A percentile compares a stretch with the other conserved stretches of the same genome.
Evolutionary conservation across 2,888 invertebrate species (phyloP).

Genomic region (Calliopum simillimum): DNA sequence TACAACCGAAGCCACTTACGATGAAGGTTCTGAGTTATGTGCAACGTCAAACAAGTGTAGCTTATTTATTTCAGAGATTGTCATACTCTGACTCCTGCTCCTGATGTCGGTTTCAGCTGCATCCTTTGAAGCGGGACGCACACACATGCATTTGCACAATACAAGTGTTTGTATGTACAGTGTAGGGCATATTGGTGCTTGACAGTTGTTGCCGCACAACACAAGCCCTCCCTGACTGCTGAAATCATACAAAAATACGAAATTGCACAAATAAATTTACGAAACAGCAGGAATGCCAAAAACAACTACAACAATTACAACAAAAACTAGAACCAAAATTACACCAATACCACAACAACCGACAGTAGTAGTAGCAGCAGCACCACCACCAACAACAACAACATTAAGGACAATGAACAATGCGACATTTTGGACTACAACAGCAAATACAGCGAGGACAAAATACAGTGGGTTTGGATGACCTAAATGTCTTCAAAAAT

Average conservation of each 20-base stretch:
- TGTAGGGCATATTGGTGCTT: not conserved
- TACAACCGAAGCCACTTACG: conserved; percentile 11
- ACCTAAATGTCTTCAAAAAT: too few relatives aligned
- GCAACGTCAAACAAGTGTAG: conserved; percentile 15
- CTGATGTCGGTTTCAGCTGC: not conserved
- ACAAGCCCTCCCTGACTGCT: too few relatives aligned
- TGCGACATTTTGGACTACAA: conserved; percentile 32
- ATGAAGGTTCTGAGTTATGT: conserved; percentile 21
- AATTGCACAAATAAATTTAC: conserved; percentile 37
- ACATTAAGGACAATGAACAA: conserved; percentile 28
- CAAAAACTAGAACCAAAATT: conserved; percentile 17
- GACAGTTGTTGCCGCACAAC: conserved; percentile 19
- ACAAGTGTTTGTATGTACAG: conserved; percentile 15
- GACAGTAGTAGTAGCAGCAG: conserved; percentile 26
- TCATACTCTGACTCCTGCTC: not conserved
- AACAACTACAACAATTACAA: conserved; percentile 27
- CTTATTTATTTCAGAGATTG: conserved; percentile 31
- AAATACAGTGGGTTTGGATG: not conserved
- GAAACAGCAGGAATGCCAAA: conserved; percentile 42
- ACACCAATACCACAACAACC: conserved; percentile 30
- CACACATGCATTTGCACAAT: conserved; percentile 10
- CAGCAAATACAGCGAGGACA: not conserved
- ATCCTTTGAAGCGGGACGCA: conserved; percentile 14
- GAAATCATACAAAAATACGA: conserved; percentile 34
- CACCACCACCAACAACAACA: conserved; percentile 20